phyloP scores from a whole-genome alignment of 2,797 vertebrate species.

The Valencia hispanica region DNA sequence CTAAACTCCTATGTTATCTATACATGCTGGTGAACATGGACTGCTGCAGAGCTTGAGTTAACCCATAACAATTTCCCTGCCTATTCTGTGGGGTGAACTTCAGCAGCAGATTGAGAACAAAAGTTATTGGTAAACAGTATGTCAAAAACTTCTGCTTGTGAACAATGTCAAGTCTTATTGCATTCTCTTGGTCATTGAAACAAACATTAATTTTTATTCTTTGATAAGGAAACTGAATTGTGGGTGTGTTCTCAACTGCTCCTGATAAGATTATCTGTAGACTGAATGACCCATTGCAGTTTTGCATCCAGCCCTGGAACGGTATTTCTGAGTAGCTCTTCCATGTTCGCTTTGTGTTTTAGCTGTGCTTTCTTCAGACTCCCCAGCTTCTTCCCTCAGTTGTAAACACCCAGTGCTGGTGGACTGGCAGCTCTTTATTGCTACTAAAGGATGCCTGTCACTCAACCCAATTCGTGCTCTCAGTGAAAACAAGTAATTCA shows the following conservation, averaged over 20 bases:
- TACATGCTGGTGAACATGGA: constrained; percentile 13
- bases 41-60: constrained; percentile 9
- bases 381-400: constrained; percentile 2
- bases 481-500: neutral
- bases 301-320: neutral
- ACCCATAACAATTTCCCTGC: constrained; percentile 19
- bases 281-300: neutral
- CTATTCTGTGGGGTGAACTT: constrained; percentile 21
- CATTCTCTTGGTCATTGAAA: neutral
- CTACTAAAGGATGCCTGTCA: neutral
- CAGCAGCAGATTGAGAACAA: constrained; percentile 2
- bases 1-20: constrained; percentile 31
- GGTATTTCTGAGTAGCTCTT: neutral
- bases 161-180: neutral
- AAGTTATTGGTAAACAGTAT: neutral
- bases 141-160: constrained; percentile 9
- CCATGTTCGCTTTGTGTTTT: constrained; percentile 10
- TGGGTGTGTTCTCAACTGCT: neutral
- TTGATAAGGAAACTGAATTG: neutral
- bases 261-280: neutral
- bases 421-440: constrained; percentile 3
- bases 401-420: neutral
- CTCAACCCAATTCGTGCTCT: too few relatives aligned
- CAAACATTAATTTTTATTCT: neutral
- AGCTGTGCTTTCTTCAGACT: constrained; percentile 9